Evolutionary conservation across 2,888 invertebrate genomes (phyloP).

Genomic region (Gandaritis pyraliata): DNA sequence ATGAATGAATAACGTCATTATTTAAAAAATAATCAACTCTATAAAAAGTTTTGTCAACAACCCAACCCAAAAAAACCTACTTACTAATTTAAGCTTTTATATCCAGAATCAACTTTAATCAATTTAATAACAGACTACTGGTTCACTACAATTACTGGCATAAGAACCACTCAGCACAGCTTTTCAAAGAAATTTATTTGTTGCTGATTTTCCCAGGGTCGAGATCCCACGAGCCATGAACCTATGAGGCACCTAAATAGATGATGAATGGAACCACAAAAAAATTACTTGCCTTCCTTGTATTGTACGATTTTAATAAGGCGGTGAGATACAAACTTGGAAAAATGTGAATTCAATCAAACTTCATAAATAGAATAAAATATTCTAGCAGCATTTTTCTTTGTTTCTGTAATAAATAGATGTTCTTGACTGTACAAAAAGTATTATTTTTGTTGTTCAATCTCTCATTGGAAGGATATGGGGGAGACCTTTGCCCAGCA

Average conservation of each 20-base stretch:
- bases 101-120: constrained; percentile 23
- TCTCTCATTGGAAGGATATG: neutral
- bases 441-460: too few relatives aligned
- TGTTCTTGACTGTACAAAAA: too few relatives aligned
- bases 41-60: too few relatives aligned
- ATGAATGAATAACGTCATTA: too few relatives aligned
- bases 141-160: constrained; percentile 30
- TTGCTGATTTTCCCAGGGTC: constrained; percentile 37
- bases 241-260: constrained; percentile 17
- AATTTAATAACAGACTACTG: constrained; percentile 24
- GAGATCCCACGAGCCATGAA: constrained; percentile 35
- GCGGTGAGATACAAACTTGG: too few relatives aligned
- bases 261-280: neutral
- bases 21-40: too few relatives aligned
- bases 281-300: neutral
- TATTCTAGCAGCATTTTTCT: too few relatives aligned
- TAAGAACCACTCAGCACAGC: constrained; percentile 32
- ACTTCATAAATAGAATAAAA: too few relatives aligned
- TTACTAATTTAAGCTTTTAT: neutral
- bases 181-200: constrained; percentile 29
- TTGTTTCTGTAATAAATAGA: too few relatives aligned
- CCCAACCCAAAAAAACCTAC: neutral
- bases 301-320: neutral
- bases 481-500: too few relatives aligned
- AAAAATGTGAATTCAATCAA: too few relatives aligned